Evolutionary conservation across 2,797 vertebrate species (phyloP), one percentile per base, ranked within the genome.

Genomic region (Pseudochromis fuscus): DNA sequence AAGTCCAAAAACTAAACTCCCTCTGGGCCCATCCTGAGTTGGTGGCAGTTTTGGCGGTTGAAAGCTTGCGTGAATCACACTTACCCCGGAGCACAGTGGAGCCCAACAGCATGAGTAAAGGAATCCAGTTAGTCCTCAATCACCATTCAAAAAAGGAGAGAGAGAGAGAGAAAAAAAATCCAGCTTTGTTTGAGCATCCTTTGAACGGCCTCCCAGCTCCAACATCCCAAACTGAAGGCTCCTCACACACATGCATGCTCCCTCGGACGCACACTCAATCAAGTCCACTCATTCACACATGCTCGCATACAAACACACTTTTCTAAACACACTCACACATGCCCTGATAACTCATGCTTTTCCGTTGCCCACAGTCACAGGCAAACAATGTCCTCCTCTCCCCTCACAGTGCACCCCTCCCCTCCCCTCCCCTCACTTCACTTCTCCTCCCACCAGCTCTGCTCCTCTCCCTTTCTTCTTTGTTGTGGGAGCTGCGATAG

Each of bases 341-440:
- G 90, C 81, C 85, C 87, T 84, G 92, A 92, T 93, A 94, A 93
- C 93, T 94, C 93, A 88, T 93, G 93, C 92, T 93, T 94, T 91
- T 90, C 91, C 86, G 93, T 95, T 93, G 90, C 93, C 92, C 92
- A 93, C 93, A 92, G 94, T 88, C 93, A 94, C 94, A 91, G 84
- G 88, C 90, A 94, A 94, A 95, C 94, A 95, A 94, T 94, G 93
- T 93, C 88, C 92, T 92, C 87, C 90, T 86, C 88, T 92, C 90
- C 93, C 88, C 83, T 90, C 84, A 27, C 83, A 51, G 77, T 61
- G 75, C 89, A 84, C 82, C 87, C 85, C 87, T 85, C 85, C 89
- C 87, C 87, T 88, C 86, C 87, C 85, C 83, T 89, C 87, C 79
- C 35, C 16, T 42, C 49, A 30, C 85, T 82, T 89, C 91, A 90